Evolutionary conservation across 2,888 invertebrate genomes (phyloP).

Genomic region (Ophion costatus): DNA sequence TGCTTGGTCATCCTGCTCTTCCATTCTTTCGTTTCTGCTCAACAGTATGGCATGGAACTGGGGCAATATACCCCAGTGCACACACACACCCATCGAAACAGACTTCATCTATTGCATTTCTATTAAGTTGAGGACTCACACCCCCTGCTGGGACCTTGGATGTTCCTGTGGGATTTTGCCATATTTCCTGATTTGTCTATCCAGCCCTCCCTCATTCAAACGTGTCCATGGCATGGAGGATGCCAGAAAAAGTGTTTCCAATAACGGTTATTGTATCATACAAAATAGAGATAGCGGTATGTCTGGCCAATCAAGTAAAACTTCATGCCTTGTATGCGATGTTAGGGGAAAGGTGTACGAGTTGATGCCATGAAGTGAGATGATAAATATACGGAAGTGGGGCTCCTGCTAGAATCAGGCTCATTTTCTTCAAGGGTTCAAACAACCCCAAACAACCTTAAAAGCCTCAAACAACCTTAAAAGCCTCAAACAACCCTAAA

Average conservation of each 20-base stretch:
- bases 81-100: slow-evolving; percentile 8
- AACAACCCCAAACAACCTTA: too few species aligned
- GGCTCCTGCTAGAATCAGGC: too few species aligned
- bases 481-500: too few species aligned
- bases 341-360: background rate
- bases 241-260: slow-evolving; percentile 22
- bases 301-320: background rate
- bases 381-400: too few species aligned
- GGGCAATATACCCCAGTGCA: slow-evolving; percentile 63
- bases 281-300: slow-evolving; percentile 20
- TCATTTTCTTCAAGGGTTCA: too few species aligned
- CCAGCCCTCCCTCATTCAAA: slow-evolving; percentile 13
- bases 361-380: too few species aligned
- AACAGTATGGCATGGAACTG: slow-evolving; percentile 6
- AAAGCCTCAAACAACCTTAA: too few species aligned
- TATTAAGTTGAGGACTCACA: slow-evolving; percentile 75
- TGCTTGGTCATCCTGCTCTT: slow-evolving; percentile 10
- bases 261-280: slow-evolving; percentile 30
- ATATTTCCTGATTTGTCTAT: slow-evolving; percentile 68
- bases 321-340: background rate
- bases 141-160: slow-evolving; percentile 43
- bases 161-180: slow-evolving; percentile 64
- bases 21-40: slow-evolving; percentile 32
- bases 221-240: slow-evolving; percentile 17
- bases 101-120: slow-evolving; percentile 79